Percentiles rank a stretch among this genome's conserved stretches.
Conservation (phyloP, 1,140 invertebrate genomes). For the Polypedilum pembai region DNA sequence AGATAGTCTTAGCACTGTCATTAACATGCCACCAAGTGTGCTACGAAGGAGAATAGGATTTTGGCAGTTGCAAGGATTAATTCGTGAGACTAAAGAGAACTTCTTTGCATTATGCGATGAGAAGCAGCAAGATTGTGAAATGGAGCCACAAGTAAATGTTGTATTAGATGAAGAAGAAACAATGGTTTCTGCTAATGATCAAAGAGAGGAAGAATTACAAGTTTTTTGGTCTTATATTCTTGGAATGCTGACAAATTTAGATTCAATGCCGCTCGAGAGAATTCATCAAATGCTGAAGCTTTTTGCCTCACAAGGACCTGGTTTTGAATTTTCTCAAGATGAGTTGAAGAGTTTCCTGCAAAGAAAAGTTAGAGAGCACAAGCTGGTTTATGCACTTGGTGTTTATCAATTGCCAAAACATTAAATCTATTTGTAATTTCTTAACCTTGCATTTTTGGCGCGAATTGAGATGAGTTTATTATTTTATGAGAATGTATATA, state of each 20-base stretch:
- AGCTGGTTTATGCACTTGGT: conserved; percentile 74
- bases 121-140: conserved; percentile 44
- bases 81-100: conserved; percentile 68
- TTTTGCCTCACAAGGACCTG: conserved; percentile 83
- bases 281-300: conserved; percentile 97
- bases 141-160: conserved; percentile 39
- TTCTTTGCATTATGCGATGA: conserved; percentile 58
- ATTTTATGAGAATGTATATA: conserved; percentile 32
- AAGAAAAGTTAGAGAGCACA: conserved; percentile 84
- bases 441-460: neutral
- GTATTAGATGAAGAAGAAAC: conserved; percentile 80
- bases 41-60: conserved; percentile 78
- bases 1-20: conserved; percentile 72
- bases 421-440: conserved; percentile 29
- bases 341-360: conserved; percentile 86
- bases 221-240: conserved; percentile 96
- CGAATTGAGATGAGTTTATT: conserved; percentile 7
- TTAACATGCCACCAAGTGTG: conserved; percentile 76
- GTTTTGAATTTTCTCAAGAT: conserved; percentile 78
- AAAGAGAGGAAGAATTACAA: conserved; percentile 87
- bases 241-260: conserved; percentile 92
- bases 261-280: conserved; percentile 82
- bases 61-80: conserved; percentile 82
- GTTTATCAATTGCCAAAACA: conserved; percentile 78
- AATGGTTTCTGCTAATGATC: conserved; percentile 87